Percentiles rank a stretch among this genome's conserved stretches.
These are phyloP conservation scores for Plestiodon gilberti DNA, from an alignment of 2,113 vertebrate species.

Conservation along the genomic window DNA sequence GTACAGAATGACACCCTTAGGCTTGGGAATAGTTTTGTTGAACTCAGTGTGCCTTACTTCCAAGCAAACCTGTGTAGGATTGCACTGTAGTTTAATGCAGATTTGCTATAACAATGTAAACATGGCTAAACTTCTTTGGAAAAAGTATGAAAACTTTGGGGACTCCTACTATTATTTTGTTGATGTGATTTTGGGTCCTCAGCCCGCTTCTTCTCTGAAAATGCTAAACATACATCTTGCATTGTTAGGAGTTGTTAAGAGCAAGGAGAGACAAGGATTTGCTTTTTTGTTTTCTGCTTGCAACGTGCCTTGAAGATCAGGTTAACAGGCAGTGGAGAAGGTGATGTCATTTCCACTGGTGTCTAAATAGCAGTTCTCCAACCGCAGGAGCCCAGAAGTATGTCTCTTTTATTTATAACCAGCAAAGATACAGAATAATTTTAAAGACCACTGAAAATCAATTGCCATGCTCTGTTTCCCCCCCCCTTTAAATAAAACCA, in stretches of 20 bases:
- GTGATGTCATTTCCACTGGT: conserved; percentile 30
- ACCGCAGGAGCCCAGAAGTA: conserved; percentile 5
- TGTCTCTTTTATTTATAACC: conserved; percentile 4
- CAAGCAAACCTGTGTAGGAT: neutral
- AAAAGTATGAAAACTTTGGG: neutral
- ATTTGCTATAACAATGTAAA: neutral
- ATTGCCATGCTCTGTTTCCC: neutral
- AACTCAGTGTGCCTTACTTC: neutral
- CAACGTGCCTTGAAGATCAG: neutral
- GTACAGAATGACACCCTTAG: no score
- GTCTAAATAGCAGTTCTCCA: conserved; percentile 4
- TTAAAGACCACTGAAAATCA: conserved; percentile 35
- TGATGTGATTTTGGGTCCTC: neutral
- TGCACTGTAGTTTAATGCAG: neutral
- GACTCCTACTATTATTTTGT: neutral
- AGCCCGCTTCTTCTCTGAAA: neutral
- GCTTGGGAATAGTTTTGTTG: neutral
- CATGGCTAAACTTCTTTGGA: neutral
- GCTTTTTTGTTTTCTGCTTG: neutral
- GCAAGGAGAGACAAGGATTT: neutral
- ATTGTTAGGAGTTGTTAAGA: neutral
- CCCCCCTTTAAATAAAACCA: neutral
- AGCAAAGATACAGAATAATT: conserved; percentile 4
- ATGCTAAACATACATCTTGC: neutral
- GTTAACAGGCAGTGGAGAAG: neutral